Base-by-base conservation (phyloP, 2,888 invertebrate species). In the Cerceris ruficornis region DNA sequence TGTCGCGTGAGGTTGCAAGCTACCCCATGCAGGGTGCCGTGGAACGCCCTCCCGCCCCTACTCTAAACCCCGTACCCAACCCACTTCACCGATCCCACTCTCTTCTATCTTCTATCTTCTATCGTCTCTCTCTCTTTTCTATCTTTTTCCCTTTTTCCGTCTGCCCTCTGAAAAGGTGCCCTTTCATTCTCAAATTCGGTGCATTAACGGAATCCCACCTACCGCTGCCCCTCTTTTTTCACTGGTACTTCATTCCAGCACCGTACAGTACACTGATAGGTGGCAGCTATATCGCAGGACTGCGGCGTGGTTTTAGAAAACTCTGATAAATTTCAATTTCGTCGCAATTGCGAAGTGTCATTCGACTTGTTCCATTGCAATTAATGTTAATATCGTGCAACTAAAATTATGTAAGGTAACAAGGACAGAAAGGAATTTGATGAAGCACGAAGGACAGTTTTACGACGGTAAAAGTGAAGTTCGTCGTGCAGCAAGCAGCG, bases 1-100 rank as follows among this genome's bases (percentile, higher is more conserved):
- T 91, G 92, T 92, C 92, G 90, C 92, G 90, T 90, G 90, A 89
- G 91, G 89, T 89, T 89, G 89, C 89, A 89, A 91, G 88, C 91
- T 92, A 92, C 92, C 92, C 92, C 92, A 92, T 92, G 91, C 92
- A 85, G 91, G 91, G 91, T 90, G 89, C 89, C 86, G 70, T 86
- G 89, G 85, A 90, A 89, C 90, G 91, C 89, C 91, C 89, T 84
- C 87, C 87, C 88, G 83, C 88, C 88, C 89, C 86, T 82, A 77
- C 80, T 75, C 83, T 86, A 86, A 84, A 75, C 87, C 85, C 85
- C 82, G 68, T 69, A 84, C 71, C 80, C 83, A 80, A 82, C 85
- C 87, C 86, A 85, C 87, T 84, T 80, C 66, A 67, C 50, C 71
- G 69, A 43, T 49, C 69, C 58, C 57, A 9, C 14, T 43, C 60